Percentiles rank a stretch among this genome's conserved stretches.
Conservation (phyloP, 2,797 vertebrate species). For the Diceros bicornis region DNA sequence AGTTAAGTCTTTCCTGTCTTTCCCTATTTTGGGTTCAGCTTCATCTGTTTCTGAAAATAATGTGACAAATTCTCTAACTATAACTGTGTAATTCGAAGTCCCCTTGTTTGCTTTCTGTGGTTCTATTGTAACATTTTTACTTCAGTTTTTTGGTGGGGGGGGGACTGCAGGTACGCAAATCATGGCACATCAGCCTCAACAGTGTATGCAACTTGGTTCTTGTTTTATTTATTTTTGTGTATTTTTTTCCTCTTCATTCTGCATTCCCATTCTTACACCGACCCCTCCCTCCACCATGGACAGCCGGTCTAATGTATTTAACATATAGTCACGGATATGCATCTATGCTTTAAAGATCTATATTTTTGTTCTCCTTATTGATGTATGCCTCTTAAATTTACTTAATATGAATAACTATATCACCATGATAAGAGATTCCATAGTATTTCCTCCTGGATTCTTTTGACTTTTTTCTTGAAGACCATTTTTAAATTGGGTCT, state of each 20-base stretch:
- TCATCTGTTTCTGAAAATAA: slow-evolving; percentile 11
- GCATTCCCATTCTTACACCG: not conserved
- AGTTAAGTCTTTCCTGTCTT: not conserved
- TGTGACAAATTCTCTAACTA: not conserved
- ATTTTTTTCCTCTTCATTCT: not conserved
- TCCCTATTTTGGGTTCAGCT: not conserved
- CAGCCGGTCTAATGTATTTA: not conserved
- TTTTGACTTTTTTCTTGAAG: slow-evolving; percentile 5
- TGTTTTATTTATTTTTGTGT: not conserved
- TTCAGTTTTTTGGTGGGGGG: not conserved
- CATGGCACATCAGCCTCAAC: not conserved
- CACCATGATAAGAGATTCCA: not conserved
- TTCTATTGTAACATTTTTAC: not conserved
- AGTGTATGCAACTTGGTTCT: not conserved
- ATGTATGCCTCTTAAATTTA: not conserved
- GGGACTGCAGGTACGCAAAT: not conserved
- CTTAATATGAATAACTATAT: not conserved
- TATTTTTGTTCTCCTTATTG: slow-evolving; percentile 5
- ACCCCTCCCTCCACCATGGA: not conserved
- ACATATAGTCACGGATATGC: not conserved
- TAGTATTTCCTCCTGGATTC: not conserved
- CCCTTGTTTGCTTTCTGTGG: not conserved
- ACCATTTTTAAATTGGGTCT: not conserved
- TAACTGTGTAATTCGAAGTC: not conserved
- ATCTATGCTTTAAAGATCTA: not conserved